Evolutionary conservation across 2,797 vertebrate genomes (phyloP).

Genomic region (Sebastes matsubarae): DNA sequence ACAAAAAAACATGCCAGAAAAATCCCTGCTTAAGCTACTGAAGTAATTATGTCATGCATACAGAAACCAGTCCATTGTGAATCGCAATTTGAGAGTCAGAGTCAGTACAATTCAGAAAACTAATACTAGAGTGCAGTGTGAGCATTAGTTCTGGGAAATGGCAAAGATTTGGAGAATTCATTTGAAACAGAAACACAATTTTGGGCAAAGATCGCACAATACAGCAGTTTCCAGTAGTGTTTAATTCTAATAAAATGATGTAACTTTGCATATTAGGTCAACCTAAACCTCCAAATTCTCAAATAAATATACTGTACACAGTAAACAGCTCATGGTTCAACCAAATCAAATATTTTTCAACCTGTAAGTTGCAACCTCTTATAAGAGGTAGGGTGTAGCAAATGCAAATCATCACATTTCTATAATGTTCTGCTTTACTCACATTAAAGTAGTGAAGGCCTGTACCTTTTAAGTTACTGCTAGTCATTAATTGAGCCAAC

Average conservation of each 20-base stretch:
- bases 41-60: constrained; percentile 46
- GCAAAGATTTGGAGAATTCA: not conserved
- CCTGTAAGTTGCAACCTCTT: constrained; percentile 3
- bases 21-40: constrained; percentile 14
- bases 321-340: constrained; percentile 9
- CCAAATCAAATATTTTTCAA: constrained; percentile 3
- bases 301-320: constrained; percentile 51
- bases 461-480: not conserved
- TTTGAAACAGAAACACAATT: not conserved
- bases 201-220: constrained; percentile 46
- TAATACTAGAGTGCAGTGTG: not conserved
- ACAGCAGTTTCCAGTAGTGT: constrained; percentile 16
- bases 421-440: not conserved
- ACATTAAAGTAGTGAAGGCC: not conserved
- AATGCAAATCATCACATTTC: constrained; percentile 9
- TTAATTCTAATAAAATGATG: not conserved
- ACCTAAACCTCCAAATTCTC: not conserved
- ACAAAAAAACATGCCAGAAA: constrained; percentile 38
- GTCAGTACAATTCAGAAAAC: not conserved
- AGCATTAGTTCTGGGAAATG: not conserved
- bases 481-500: not conserved
- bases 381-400: not conserved
- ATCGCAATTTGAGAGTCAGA: not conserved
- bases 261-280: constrained; percentile 29
- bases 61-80: constrained; percentile 17